Evolutionary conservation across 2,797 vertebrate genomes (phyloP).

Genomic region (Pogoniulus pusillus): DNA sequence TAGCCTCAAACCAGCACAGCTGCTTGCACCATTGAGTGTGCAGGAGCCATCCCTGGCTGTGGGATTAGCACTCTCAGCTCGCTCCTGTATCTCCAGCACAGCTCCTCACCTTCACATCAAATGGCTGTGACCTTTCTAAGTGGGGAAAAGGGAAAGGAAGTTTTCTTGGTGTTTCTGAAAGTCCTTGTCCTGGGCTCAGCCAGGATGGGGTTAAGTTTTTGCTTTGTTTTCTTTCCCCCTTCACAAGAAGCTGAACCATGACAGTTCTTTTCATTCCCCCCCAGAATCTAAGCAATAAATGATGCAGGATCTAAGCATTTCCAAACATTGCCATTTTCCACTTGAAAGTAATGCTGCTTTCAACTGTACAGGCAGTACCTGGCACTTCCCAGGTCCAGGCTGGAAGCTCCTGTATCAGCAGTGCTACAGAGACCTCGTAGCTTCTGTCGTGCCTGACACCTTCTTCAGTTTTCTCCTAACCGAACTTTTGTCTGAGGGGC

Average conservation of each 20-base stretch:
- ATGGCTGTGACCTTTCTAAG: not conserved
- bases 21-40: not conserved
- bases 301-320: not conserved
- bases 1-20: too few relatives aligned
- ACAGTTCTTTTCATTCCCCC: not conserved
- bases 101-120: not conserved
- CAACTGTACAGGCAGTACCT: not conserved
- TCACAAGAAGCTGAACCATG: too few relatives aligned
- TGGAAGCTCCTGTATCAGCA: not conserved
- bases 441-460: not conserved
- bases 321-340: not conserved
- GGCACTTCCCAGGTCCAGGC: not conserved
- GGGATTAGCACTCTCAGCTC: not conserved
- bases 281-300: not conserved
- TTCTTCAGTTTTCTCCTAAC: constrained; percentile 1
- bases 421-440: not conserved
- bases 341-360: not conserved
- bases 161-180: not conserved
- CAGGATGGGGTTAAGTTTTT: too few relatives aligned
- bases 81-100: not conserved
- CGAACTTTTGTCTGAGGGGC: constrained; percentile 17
- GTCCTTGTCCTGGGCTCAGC: too few relatives aligned
- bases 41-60: too few relatives aligned
- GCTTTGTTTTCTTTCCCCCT: too few relatives aligned
- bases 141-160: not conserved